Conservation (phyloP, 2,888 invertebrate species). For the Tipula unca region DNA sequence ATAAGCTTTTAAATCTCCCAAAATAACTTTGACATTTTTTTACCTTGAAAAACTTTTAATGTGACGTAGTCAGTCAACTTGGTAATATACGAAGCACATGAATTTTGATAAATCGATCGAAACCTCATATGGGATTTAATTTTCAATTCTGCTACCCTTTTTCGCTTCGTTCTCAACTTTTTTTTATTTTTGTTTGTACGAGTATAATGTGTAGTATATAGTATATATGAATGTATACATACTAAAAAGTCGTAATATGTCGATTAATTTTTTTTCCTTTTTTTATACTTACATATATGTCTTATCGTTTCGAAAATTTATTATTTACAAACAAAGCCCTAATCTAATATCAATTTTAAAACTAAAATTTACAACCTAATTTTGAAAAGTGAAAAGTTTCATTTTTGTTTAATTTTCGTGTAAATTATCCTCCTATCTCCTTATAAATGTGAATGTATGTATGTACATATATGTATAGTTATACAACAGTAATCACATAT, state of each 20-base stretch:
- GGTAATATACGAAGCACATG: background rate
- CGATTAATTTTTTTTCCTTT: background rate
- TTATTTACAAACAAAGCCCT: conserved; percentile 8
- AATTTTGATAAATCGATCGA: background rate
- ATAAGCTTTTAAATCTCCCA: too few species aligned
- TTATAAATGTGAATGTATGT: background rate
- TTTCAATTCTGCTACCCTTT: background rate
- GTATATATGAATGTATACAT: background rate
- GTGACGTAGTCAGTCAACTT: too few species aligned
- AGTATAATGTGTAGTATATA: too few species aligned
- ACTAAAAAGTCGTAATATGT: background rate
- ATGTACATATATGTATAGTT: background rate
- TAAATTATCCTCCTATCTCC: background rate
- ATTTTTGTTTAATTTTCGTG: background rate
- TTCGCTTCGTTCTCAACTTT: background rate
- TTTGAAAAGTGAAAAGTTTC: background rate
- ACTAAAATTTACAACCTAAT: conserved; percentile 8
- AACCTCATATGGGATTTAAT: background rate
- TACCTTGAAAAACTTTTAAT: too few species aligned
- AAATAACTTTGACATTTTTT: too few species aligned
- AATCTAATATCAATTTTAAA: background rate
- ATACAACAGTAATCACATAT: background rate
- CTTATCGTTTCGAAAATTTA: background rate
- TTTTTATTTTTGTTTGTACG: background rate
- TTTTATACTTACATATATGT: background rate